Evolutionary conservation across 2,797 vertebrate species (phyloP), one percentile per base, ranked within the genome.

Genomic region (Dallia pectoralis): DNA sequence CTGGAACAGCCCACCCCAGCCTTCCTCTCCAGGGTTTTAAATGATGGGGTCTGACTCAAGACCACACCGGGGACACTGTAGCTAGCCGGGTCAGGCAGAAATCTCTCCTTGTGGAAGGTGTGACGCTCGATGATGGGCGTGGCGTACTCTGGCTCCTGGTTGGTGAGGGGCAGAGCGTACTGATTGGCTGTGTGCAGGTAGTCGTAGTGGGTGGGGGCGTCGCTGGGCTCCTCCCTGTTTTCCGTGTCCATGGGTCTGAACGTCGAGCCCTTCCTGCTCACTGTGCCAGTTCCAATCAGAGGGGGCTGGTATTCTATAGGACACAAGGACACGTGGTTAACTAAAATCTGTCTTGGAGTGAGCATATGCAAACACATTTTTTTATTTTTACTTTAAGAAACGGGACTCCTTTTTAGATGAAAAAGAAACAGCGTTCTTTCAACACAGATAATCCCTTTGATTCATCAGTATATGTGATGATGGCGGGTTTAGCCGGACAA

Each of bases 81-180:
- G 79, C 91, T 89, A 4, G 48, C 64, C 0, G 87, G 84, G 61
- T 90, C 93, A 0, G 86, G 80, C 0, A 91, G 64, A 64, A 94
- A 92, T 29, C 78, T 75, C n/a, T 84, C 90, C 61, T 91, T 92
- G 15, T 87, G 90, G 25, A 87, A 86, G 32, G 69, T 8, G 33
- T 91, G 93, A 14, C 92, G 89, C 79, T 94, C 95, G 67, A 95
- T 90, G 79, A 96, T 95, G 79, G 95, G 95, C 1, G 94, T 96
- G 84, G 95, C 95, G 0, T 96, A 96, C 80, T 96, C 95, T 0
- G 95, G 95, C 82, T 94, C 93, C 7, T 91, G 86, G 83, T 85
- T 90, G 56, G 93, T 85, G 83, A 95, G 74, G 0, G 95, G 95
- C 77, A 95, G 87, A 0, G 95, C 95, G 0, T 96, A 96, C 81